Evolutionary conservation across 2,797 vertebrate species (phyloP).

Genomic region (Rachycentron canadum): DNA sequence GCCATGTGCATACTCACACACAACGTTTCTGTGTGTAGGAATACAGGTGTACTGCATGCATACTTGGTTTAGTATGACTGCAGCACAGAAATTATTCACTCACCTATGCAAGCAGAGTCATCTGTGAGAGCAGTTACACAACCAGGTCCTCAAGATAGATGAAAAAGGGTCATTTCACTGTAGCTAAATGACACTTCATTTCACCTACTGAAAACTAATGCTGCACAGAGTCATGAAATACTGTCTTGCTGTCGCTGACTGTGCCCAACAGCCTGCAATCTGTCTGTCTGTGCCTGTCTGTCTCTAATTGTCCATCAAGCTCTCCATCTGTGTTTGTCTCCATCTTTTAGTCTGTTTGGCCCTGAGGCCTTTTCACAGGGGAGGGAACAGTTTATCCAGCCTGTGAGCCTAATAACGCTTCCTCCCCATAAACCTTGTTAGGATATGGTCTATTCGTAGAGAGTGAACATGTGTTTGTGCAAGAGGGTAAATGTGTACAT

Average conservation of each 20-base stretch:
- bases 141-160: constrained; percentile 35
- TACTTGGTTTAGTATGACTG: not conserved
- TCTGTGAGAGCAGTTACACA: constrained; percentile 19
- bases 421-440: constrained; percentile 70
- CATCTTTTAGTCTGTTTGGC: constrained; percentile 41
- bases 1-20: not conserved
- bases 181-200: constrained; percentile 43
- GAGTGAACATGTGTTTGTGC: constrained; percentile 55
- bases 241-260: not conserved
- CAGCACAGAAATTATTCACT: constrained; percentile 23
- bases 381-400: constrained; percentile 60
- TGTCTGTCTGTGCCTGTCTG: constrained; percentile 45
- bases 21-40: constrained; percentile 2
- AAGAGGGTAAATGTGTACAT: constrained; percentile 44
- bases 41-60: not conserved
- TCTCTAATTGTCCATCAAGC: constrained; percentile 64
- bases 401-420: constrained; percentile 67
- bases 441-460: constrained; percentile 59
- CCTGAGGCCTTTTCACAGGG: constrained; percentile 58
- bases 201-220: constrained; percentile 40
- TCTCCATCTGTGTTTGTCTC: constrained; percentile 63
- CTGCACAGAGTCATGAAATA: constrained; percentile 32
- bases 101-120: constrained; percentile 4
- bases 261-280: constrained; percentile 36
- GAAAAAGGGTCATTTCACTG: constrained; percentile 46